Evolutionary conservation across 2,113 vertebrate genomes (phyloP).

Genomic region (Trinectes maculatus): DNA sequence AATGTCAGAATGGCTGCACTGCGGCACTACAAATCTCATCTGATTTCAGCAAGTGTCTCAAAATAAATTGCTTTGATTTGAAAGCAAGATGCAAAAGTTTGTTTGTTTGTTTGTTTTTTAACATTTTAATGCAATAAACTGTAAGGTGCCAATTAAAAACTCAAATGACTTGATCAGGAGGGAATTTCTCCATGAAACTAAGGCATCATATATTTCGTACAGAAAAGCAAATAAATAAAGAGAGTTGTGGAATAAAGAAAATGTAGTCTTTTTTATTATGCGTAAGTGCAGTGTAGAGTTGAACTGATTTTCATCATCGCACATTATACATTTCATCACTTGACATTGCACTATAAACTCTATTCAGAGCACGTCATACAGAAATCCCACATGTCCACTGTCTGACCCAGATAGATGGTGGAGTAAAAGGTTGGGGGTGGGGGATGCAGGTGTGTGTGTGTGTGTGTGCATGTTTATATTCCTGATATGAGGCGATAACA

Average conservation of each 20-base stretch:
- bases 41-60: background rate
- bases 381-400: slow-evolving; percentile 31
- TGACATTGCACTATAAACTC: background rate
- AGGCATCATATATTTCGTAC: background rate
- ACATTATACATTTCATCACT: background rate
- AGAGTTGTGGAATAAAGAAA: too few relatives aligned
- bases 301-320: too few relatives aligned
- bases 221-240: background rate
- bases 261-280: too few relatives aligned
- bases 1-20: background rate
- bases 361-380: slow-evolving; percentile 8
- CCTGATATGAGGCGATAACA: slow-evolving; percentile 63
- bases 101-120: background rate
- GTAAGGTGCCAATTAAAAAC: background rate
- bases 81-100: too few relatives aligned
- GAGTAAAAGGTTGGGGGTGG: slow-evolving; percentile 10
- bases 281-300: too few relatives aligned
- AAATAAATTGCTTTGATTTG: background rate
- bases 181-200: background rate
- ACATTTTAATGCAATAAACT: background rate
- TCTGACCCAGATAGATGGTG: slow-evolving; percentile 30
- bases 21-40: background rate
- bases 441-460: slow-evolving; percentile 47
- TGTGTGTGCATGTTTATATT: slow-evolving; percentile 51
- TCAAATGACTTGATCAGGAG: background rate